Evolutionary conservation across 2,888 invertebrate genomes (phyloP), one percentile per base, ranked within the genome.

Genomic region (Celastrina argiolus): DNA sequence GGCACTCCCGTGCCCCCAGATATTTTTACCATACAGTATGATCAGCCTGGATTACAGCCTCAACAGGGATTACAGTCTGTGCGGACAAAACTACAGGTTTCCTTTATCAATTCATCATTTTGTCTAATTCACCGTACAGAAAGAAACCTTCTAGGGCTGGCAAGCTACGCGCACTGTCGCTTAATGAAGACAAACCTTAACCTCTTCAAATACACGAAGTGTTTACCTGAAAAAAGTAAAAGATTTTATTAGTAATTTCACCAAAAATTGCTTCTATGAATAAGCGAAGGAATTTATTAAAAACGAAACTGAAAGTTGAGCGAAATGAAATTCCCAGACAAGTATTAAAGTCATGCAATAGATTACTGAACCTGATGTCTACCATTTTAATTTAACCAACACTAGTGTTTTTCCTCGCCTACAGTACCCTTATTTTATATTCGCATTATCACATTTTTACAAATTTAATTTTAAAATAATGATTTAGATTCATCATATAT

Each of bases 301-400:
- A 45, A 45, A 18, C 45, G 45, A 45, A 18, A n/a, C 45, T 45
- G 45, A 45, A 45, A 45, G 45, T 45, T 18, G 16, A 18, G 10
- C 18, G 45, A 59, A 59, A 16, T 36, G n/a, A 59, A 59, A 59
- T 59, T 59, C 59, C 8, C 34, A 28, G 59, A 34, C 59, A 31
- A 36, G 34, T 31, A 59, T 59, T 59, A 59, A 28, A 16, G 34
- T 59, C 59, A 59, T 59, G 58, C n/a, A n/a, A 59, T 59, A 59
- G 36, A 59, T 34, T 36, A 45, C 45, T n/a, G 8, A 18, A 45
- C 16, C 34, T 22, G 56, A 56, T 56, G 28, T 26, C 22, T 56
- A 12, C 28, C 26, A 26, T 56, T 18, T 18, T 16, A 45, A 18
- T 45, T 45, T 18, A 18, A 45, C 45, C 16, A 16, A 45, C 45